Base-by-base conservation (phyloP, 1,140 invertebrate species). In the Drosophila asahinai region DNA sequence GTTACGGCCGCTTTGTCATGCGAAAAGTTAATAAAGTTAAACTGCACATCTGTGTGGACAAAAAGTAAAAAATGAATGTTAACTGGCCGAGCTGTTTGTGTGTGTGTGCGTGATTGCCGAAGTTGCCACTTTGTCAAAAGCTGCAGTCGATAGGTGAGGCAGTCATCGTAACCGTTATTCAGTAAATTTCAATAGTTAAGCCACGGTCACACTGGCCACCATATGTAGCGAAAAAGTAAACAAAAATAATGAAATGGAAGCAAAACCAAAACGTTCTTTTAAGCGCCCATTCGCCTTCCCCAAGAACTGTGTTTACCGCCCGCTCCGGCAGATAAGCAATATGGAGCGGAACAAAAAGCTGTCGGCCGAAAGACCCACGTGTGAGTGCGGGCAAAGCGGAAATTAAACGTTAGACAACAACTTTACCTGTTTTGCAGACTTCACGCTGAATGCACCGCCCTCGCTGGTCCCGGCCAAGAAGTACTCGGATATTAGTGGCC, bases 391-490 rank as follows among this genome's bases (percentile, higher is more conserved):
- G 45, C 27, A 49, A 40, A 27, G 12, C 14, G 12, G 2, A 6
- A 22, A 3, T 42, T 8, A n/a, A 8, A 59, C 27, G 8, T 36
- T 19, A 30, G 11, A 36, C 27, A 5, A 5, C 36, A 38, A 17
- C n/a, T 17, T 42, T 60, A 49, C 6, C 19, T 11, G 3, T 9
- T 36, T 40, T 42, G 14, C 49, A 97, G 96, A 97, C 93, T 96
- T 96, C 89, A 95, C 95, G 45, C 96, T 99, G 68, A 98, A 98
- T 94, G 97, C 97, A 38, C 97, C 97, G 19, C 97, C 97, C 42
- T 97, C 97, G 63, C 97, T 98, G 80, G 96, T 96, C 92, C 98
- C 98, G 27, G 95, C 97, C 3, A 98, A 98, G 92, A 98, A 98
- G 87, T 98, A 98, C 93, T 98, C 98, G 0, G 98, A 99, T 92